Base-by-base conservation (phyloP, 2,888 invertebrate genomes). In the Anagyrus pseudococci region DNA sequence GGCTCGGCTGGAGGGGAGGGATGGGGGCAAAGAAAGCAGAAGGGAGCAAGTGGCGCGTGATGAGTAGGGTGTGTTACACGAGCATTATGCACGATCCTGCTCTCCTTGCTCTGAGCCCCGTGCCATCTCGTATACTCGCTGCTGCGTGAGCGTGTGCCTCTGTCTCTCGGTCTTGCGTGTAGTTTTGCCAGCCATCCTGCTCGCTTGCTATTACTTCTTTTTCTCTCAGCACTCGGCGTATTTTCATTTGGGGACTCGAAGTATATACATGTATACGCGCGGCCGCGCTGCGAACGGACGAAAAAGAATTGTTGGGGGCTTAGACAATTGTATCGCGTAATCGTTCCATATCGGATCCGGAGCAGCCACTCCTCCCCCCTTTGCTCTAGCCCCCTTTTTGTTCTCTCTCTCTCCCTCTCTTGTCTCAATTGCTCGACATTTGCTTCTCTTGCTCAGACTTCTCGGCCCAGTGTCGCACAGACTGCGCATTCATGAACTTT, bases 51-150 rank as follows among this genome's bases (percentile, higher is more conserved):
- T 78, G 77, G 77, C 75, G 77, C 77, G 75, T 77, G 78, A 78
- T 77, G 77, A 78, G 77, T 76, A 75, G 78, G 77, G 78, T 77
- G 75, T 73, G 75, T 76, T 78, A 78, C 76, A 76, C 71, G 75
- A 74, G 70, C 69, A 73, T 70, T 68, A 68, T 58, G 56, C 64
- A 52, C 67, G 59, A 63, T 47, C 48, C 62, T 57, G 61, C 52
- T 25, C 50, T 53, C 23, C 46, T 41, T 46, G 41, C 44, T 37
- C 37, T 49, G 49, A 19, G 49, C 46, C 58, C 55, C 40, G 50
- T n/a, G n/a, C n/a, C n/a, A n/a, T n/a, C n/a, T n/a, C n/a, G n/a
- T n/a, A n/a, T n/a, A n/a, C n/a, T n/a, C n/a, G n/a, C n/a, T n/a
- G n/a, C 37, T 44, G 50, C 64, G 56, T 49, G 54, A n/a, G n/a